Conservation (phyloP, 2,113 vertebrate genomes). For the Melanerpes aurifrons region DNA sequence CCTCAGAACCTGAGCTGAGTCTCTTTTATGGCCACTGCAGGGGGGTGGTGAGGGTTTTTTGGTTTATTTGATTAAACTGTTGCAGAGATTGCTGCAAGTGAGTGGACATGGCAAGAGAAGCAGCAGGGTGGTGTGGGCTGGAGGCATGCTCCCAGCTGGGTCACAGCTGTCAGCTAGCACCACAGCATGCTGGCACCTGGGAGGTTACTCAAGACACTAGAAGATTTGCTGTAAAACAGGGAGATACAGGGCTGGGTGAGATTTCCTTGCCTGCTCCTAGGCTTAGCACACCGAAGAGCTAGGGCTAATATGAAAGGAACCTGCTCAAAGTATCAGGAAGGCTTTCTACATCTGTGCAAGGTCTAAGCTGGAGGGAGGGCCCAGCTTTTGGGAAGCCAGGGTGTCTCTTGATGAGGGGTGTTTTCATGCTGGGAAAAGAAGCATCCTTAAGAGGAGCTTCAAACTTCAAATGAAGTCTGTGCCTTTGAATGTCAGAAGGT, state of each 20-base stretch:
- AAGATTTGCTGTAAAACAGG: neutral
- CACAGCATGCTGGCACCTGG: neutral
- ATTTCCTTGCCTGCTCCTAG: neutral
- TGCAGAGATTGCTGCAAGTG: neutral
- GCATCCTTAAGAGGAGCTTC: neutral
- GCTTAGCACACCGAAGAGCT: neutral
- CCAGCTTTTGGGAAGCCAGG: neutral
- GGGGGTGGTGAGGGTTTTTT: neutral
- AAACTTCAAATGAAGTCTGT: neutral
- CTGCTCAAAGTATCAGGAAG: neutral
- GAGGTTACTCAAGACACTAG: neutral
- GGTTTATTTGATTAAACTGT: neutral
- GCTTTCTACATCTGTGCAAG: neutral
- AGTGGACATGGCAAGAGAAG: neutral
- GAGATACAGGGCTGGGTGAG: neutral
- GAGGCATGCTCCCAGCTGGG: neutral
- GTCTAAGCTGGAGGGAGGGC: neutral
- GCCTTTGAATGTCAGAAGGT: neutral
- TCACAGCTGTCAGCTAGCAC: neutral
- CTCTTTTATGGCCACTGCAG: neutral
- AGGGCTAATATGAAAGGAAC: neutral
- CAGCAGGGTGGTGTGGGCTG: neutral
- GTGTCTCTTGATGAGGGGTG: neutral
- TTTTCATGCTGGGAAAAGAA: neutral
- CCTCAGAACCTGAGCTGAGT: neutral